Conservation (phyloP, 1,140 invertebrate genomes). For the Trichomalopsis sarcophagae region DNA sequence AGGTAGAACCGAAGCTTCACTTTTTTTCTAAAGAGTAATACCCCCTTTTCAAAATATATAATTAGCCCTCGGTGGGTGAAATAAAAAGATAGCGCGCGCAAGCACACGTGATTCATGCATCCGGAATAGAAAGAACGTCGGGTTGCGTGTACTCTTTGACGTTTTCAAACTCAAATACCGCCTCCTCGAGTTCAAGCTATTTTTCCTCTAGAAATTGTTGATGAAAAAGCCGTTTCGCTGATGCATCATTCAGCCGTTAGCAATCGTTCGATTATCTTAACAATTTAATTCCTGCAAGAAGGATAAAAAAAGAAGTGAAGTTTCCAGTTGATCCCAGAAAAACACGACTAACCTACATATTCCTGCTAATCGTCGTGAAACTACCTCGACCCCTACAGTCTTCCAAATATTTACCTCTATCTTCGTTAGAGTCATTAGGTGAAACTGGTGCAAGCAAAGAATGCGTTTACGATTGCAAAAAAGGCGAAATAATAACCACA, state of each 20-base stretch:
- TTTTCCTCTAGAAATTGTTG: neutral
- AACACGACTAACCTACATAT: too few species aligned
- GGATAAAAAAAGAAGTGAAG: too few species aligned
- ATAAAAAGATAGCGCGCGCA: neutral
- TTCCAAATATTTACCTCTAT: neutral
- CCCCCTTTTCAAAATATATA: slow-evolving; percentile 15
- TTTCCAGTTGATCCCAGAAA: too few species aligned
- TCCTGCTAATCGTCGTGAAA: too few species aligned
- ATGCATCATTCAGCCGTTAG: too few species aligned
- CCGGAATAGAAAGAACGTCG: slow-evolving; percentile 16
- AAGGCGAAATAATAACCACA: slow-evolving; percentile 5
- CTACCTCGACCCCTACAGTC: too few species aligned
- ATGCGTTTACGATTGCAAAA: slow-evolving; percentile 21
- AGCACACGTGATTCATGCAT: slow-evolving; percentile 34
- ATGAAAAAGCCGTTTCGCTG: too few species aligned
- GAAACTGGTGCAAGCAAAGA: slow-evolving; percentile 9
- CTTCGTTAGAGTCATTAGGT: neutral
- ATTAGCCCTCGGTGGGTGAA: slow-evolving; percentile 8
- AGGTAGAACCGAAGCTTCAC: neutral
- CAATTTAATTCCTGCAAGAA: too few species aligned
- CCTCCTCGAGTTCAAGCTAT: neutral
- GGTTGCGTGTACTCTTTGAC: neutral
- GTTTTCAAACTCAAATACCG: slow-evolving; percentile 11
- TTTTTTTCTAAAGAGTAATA: neutral
- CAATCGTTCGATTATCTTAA: too few species aligned